Evolutionary conservation across 2,113 vertebrate species (phyloP).

Genomic region (Myotis yumanensis): DNA sequence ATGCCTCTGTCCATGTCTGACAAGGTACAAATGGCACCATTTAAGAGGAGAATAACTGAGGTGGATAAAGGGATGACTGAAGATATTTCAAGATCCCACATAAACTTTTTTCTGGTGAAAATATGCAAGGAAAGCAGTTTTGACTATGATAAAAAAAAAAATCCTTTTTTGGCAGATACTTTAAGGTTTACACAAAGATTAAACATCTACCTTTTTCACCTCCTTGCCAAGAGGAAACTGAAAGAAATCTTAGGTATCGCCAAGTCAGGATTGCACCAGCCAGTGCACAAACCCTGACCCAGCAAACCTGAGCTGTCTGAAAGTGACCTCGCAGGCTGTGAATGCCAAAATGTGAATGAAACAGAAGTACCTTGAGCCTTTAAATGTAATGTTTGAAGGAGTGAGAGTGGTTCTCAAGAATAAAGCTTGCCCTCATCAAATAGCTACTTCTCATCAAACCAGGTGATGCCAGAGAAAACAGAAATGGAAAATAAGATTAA

Average conservation of each 20-base stretch:
- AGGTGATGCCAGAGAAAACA: background rate
- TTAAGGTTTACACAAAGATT: constrained; percentile 38
- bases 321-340: background rate
- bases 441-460: background rate
- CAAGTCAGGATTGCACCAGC: background rate
- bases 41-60: constrained; percentile 13
- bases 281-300: background rate
- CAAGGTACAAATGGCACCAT: background rate
- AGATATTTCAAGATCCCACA: constrained; percentile 47
- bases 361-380: background rate
- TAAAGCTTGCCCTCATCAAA: background rate
- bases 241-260: background rate
- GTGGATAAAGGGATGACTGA: background rate
- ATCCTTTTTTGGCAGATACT: background rate
- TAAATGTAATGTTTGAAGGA: background rate
- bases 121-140: background rate
- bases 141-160: constrained; percentile 19
- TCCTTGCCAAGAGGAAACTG: background rate
- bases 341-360: background rate
- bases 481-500: background rate
- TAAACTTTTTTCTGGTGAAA: constrained; percentile 33
- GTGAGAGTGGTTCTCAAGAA: background rate
- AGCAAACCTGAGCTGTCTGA: background rate
- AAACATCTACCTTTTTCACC: constrained; percentile 11
- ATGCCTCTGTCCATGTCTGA: background rate